Conservation (phyloP, 2,888 invertebrate genomes). For the Cataglyphis rosenhaueri region DNA sequence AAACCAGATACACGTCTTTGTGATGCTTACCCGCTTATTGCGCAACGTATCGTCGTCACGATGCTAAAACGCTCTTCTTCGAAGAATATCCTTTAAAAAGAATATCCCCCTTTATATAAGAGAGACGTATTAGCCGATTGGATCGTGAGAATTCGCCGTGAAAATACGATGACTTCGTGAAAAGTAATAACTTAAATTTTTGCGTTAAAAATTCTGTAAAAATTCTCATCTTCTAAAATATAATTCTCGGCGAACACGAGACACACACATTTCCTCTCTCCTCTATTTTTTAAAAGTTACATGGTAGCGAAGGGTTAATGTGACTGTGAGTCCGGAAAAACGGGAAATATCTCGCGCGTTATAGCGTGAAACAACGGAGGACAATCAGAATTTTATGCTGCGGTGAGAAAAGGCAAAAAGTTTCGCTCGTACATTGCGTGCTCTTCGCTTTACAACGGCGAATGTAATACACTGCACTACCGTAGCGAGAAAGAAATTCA, state of each 20-base stretch:
- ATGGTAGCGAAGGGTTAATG: constrained; percentile 37
- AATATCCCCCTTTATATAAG: neutral
- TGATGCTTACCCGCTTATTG: constrained; percentile 20
- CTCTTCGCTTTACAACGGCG: constrained; percentile 1
- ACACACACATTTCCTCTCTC: neutral
- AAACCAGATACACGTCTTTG: constrained; percentile 17
- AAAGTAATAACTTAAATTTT: neutral
- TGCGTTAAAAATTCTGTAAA: neutral
- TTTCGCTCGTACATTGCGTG: constrained; percentile 10
- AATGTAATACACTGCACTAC: neutral
- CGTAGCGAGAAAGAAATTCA: constrained; percentile 16
- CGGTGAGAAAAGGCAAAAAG: constrained; percentile 19
- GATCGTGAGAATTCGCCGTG: neutral
- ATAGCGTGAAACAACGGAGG: constrained; percentile 20
- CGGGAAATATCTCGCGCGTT: constrained; percentile 25
- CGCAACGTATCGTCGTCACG: constrained; percentile 1
- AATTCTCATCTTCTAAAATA: constrained; percentile 9
- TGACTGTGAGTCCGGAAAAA: constrained; percentile 30
- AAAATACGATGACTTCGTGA: neutral
- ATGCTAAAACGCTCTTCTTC: neutral
- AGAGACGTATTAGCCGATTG: neutral
- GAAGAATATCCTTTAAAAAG: neutral
- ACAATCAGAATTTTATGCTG: constrained; percentile 29
- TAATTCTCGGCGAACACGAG: neutral
- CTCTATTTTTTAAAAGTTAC: constrained; percentile 43